Conservation (phyloP, 2,113 vertebrate genomes). For the Tympanuchus pallidicinctus region DNA sequence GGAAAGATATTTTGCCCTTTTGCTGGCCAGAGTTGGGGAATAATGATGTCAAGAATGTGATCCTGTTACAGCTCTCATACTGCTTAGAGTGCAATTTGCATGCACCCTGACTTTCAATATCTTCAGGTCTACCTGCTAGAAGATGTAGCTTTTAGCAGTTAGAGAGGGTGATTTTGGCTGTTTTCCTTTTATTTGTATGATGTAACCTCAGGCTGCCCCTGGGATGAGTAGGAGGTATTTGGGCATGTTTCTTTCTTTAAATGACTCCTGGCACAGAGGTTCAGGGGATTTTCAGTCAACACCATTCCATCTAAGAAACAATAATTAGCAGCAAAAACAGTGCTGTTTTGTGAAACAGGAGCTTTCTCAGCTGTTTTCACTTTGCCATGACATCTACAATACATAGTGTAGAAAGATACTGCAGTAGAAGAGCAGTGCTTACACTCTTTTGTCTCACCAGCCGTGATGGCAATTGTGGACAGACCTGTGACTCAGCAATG, state of each 20-base stretch:
- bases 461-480: accelerated
- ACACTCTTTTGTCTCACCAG: neutral
- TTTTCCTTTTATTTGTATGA: neutral
- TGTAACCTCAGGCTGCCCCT: neutral
- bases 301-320: neutral
- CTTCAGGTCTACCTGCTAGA: neutral
- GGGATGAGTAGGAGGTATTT: neutral
- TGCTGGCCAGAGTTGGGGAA: neutral
- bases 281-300: neutral
- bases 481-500: neutral
- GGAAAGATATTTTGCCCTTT: neutral
- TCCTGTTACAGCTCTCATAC: neutral
- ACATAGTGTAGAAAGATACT: neutral
- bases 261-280: neutral
- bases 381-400: neutral
- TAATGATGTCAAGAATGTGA: neutral
- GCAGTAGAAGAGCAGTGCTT: accelerated
- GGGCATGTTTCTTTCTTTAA: neutral
- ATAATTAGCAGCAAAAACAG: neutral
- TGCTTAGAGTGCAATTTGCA: neutral
- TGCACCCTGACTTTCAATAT: neutral
- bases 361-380: neutral
- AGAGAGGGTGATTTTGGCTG: neutral
- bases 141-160: neutral
- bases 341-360: neutral